Percentiles rank a stretch among this genome's conserved stretches.
Conservation (phyloP, 2,797 vertebrate genomes). For the Poeciliopsis infans region DNA sequence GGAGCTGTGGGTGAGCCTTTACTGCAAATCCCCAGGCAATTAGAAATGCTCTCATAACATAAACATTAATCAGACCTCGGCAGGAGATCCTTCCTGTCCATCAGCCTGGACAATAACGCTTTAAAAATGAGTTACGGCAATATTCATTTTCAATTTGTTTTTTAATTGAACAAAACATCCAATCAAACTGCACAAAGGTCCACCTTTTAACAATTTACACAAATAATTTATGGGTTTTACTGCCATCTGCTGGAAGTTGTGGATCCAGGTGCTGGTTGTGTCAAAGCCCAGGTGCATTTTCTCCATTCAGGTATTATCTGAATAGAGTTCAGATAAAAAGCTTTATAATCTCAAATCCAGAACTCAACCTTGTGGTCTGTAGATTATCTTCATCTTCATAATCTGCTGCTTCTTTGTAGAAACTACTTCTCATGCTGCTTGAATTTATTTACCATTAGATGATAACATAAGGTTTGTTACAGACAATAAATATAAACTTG, state of each 20-base stretch:
- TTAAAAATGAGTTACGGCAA: not conserved
- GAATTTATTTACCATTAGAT: not conserved
- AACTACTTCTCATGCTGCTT: not conserved
- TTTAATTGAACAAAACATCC: not conserved
- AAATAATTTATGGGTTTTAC: not conserved
- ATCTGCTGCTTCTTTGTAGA: not conserved
- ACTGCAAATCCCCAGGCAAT: not conserved
- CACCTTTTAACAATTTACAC: not conserved
- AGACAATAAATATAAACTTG: no score
- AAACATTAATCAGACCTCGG: not conserved
- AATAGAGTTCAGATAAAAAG: not conserved
- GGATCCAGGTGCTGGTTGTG: not conserved
- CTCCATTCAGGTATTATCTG: not conserved
- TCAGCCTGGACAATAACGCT: not conserved
- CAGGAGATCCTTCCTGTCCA: not conserved
- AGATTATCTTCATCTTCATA: not conserved
- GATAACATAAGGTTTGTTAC: no score
- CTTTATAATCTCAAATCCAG: not conserved
- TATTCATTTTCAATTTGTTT: not conserved
- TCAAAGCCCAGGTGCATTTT: not conserved
- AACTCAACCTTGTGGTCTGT: not conserved
- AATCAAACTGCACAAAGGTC: not conserved
- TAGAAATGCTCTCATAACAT: not conserved
- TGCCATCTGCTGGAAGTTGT: not conserved
- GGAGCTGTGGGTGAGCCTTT: constrained; percentile 83